These are phyloP conservation scores for Pyrgilauda ruficollis DNA, from an alignment of 2,113 vertebrate species.

Conservation along the genomic window DNA sequence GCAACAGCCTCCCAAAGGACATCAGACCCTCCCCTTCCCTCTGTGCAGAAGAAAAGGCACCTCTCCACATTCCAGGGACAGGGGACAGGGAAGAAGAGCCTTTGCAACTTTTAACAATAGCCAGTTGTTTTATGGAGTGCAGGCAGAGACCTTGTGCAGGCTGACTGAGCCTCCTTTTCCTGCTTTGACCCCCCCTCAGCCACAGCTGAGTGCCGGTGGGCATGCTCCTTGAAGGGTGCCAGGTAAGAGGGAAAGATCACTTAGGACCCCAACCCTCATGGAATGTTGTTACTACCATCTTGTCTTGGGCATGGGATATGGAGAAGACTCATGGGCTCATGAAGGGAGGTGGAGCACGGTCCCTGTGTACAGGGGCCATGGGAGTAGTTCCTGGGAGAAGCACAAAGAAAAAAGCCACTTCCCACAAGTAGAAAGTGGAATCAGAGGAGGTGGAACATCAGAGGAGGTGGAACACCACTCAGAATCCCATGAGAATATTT, in stretches of 20 bases:
- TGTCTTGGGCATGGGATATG: rapidly evolving
- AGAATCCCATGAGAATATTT: neutral
- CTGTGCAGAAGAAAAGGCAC: neutral
- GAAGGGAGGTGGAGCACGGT: rapidly evolving
- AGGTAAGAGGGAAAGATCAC: rapidly evolving
- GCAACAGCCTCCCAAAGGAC: neutral
- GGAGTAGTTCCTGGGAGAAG: neutral
- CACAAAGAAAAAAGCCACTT: neutral
- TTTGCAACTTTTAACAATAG: neutral
- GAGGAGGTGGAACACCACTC: neutral
- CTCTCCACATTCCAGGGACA: rapidly evolving
- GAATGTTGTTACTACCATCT: neutral
- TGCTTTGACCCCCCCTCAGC: neutral
- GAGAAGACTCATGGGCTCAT: neutral
- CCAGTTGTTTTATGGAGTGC: neutral
- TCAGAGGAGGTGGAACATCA: neutral
- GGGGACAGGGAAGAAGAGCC: rapidly evolving
- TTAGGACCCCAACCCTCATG: neutral
- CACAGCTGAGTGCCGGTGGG: rapidly evolving
- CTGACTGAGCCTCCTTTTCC: neutral
- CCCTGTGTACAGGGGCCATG: neutral
- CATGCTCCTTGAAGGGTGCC: rapidly evolving
- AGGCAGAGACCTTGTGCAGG: rapidly evolving
- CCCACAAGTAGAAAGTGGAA: neutral
- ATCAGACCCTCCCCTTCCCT: neutral